Conservation (phyloP, 2,113 vertebrate genomes). For the Martes martes region DNA sequence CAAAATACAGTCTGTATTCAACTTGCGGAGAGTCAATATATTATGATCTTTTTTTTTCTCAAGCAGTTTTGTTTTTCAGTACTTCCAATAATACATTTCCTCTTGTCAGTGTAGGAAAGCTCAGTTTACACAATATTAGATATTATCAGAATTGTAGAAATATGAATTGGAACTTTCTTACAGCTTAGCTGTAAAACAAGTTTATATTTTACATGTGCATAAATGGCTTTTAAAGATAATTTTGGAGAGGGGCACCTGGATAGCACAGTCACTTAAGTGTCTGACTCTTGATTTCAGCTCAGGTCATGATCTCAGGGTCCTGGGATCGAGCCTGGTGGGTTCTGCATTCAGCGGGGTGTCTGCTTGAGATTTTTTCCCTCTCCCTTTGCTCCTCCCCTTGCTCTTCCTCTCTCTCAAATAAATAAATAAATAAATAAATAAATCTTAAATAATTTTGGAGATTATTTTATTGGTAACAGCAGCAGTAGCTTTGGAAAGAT, state of each 20-base stretch:
- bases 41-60: background rate
- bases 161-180: constrained; percentile 3
- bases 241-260: background rate
- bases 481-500: constrained; percentile 17
- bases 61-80: constrained; percentile 24
- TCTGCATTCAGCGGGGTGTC: background rate
- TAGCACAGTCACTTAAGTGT: background rate
- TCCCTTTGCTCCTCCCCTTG: background rate
- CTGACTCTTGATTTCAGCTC: background rate
- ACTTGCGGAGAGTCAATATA: background rate
- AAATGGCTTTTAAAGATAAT: background rate
- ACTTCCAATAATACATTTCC: constrained; percentile 13
- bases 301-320: background rate
- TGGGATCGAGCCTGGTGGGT: background rate
- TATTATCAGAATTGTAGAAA: constrained; percentile 6
- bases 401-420: background rate
- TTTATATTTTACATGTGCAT: background rate
- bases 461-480: background rate
- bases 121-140: background rate
- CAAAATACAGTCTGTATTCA: background rate
- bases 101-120: background rate
- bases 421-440: background rate
- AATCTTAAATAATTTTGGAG: background rate
- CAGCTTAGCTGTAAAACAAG: background rate
- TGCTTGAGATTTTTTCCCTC: background rate